Evolutionary conservation across 1,140 invertebrate species (phyloP), one percentile per base, ranked within the genome.

Genomic region (Halyomorpha halys): DNA sequence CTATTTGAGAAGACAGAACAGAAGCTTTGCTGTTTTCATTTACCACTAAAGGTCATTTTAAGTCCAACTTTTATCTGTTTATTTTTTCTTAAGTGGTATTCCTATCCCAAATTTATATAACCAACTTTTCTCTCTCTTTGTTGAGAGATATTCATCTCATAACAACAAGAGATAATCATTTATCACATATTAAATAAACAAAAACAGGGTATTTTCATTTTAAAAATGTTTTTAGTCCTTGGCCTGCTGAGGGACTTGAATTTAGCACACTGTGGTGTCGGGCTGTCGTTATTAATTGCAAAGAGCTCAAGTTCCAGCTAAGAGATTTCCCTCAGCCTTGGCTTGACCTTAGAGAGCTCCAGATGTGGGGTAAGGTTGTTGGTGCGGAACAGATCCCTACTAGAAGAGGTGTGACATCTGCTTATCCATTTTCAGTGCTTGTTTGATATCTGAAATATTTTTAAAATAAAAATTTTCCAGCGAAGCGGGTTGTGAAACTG

Each of bases 291-390:
- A 79, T 91, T 6, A 86, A 86, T 67, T 90, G 91, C 68, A 81
- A 82, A 23, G 85, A 86, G 70, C 94, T 91, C 86, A 87, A 87
- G 69, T 83, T 97, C 64, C 84, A 90, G 60, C 79, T 99, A 63
- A 78, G 96, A n/a, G 97, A 99, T 76, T 99, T 97, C 74, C 94
- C 94, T 0, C 93, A 96, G 71, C 90, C 92, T 1, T 81, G 95
- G 74, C 77, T 97, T 47, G 82, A 90, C 66, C 87, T 96, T 39
- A 83, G 85, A 67, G 82, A 86, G 59, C 80, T 96, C 70, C 85
- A 86, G 65, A 80, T 97, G 27, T 97, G 90, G 84, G 97, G 96
- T 0, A 83, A 85, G 69, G 74, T 98, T 1, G 84, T 89, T 60
- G 96, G 91, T 0, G 94, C 93, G 0, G 95, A 98, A 74, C 87